Evolutionary conservation across 1,140 invertebrate species (phyloP).

Genomic region (Drosophila insularis): DNA sequence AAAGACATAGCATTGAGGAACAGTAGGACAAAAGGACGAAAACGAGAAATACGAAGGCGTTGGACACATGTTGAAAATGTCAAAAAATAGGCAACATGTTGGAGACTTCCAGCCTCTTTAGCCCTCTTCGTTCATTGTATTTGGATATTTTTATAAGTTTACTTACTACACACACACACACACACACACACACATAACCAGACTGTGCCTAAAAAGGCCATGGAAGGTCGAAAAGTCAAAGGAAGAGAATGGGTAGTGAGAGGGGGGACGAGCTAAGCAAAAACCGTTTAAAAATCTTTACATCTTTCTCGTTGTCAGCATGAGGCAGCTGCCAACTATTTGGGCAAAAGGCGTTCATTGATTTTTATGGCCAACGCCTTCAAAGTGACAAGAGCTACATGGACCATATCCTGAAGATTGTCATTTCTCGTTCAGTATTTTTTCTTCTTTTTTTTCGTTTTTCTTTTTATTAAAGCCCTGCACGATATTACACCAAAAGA

Average conservation of each 20-base stretch:
- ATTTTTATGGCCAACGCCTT: conserved; percentile 74
- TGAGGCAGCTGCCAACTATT: conserved; percentile 61
- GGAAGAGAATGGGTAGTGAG: not conserved
- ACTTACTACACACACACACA: conserved; percentile 45
- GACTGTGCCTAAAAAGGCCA: conserved; percentile 47
- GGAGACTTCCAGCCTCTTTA: conserved; percentile 28
- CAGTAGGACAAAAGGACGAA: conserved; percentile 4
- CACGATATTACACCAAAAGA: not conserved
- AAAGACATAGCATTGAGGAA: not conserved
- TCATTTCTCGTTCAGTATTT: conserved; percentile 15
- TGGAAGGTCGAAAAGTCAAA: conserved; percentile 43
- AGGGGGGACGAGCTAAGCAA: conserved; percentile 1
- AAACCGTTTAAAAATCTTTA: conserved; percentile 65
- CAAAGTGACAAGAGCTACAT: conserved; percentile 49
- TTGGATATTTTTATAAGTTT: conserved; percentile 64
- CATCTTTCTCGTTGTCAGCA: conserved; percentile 53
- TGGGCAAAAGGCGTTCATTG: conserved; percentile 61
- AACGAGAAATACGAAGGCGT: conserved; percentile 34
- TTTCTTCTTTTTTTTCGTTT: not conserved
- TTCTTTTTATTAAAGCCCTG: not conserved
- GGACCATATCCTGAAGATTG: conserved; percentile 45
- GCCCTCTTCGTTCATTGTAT: conserved; percentile 48
- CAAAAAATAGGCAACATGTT: conserved; percentile 80
- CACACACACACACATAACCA: conserved; percentile 22
- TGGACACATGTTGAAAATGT: conserved; percentile 79